Evolutionary conservation across 2,888 invertebrate species (phyloP).

Genomic region (Blastobasis lacticolella): DNA sequence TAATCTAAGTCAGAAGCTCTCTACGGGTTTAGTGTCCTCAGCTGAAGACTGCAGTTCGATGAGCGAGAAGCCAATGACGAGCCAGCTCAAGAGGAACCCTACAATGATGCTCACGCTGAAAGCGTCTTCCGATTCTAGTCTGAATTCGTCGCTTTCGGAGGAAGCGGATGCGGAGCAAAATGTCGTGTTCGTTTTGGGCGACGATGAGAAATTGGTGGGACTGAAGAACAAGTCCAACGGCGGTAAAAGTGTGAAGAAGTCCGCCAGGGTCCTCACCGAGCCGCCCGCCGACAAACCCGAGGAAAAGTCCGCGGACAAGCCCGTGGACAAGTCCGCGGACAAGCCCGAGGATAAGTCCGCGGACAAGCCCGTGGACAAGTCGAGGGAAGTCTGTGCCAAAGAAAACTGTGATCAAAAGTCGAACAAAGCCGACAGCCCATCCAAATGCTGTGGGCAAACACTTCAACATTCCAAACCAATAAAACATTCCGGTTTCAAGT

Average conservation of each 20-base stretch:
- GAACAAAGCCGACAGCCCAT: constrained; percentile 41
- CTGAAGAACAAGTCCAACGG: constrained; percentile 72
- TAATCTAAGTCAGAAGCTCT: constrained; percentile 53
- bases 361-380: constrained; percentile 13
- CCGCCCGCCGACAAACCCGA: constrained; percentile 7
- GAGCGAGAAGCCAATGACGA: constrained; percentile 28
- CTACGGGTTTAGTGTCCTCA: constrained; percentile 39
- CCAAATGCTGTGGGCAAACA: constrained; percentile 64
- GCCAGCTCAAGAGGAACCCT: constrained; percentile 41
- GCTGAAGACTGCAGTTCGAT: constrained; percentile 24
- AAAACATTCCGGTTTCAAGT: constrained; percentile 81
- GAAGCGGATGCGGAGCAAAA: constrained; percentile 45
- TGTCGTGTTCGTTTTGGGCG: constrained; percentile 82
- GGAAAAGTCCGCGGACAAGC: constrained; percentile 18
- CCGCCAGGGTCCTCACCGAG: constrained; percentile 44
- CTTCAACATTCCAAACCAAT: constrained; percentile 75
- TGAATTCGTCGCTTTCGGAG: constrained; percentile 44
- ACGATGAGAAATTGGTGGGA: constrained; percentile 79
- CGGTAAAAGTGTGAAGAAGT: constrained; percentile 56
- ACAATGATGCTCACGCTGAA: constrained; percentile 44
- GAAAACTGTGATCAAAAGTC: constrained; percentile 29
- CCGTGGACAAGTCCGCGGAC: constrained; percentile 55
- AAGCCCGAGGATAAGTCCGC: constrained; percentile 7
- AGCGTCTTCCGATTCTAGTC: constrained; percentile 50
- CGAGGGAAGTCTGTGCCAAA: constrained; percentile 30